Base-by-base conservation (phyloP, 2,888 invertebrate species). In the Caenorhabditis drosophilae region DNA sequence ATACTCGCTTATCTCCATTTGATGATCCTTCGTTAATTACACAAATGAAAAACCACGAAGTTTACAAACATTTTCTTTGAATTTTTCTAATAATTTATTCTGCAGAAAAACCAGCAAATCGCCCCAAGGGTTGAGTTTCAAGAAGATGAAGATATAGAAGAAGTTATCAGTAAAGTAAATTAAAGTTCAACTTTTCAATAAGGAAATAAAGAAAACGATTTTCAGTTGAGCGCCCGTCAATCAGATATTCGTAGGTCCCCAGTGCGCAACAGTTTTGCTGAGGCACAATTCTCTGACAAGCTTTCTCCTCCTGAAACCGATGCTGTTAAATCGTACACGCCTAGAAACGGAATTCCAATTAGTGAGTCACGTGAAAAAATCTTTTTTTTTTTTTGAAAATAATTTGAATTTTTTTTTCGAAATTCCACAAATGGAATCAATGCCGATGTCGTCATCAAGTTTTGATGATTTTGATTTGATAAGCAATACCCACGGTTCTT, bases 141-240 rank as follows among this genome's bases (percentile, higher is more conserved):
- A 38, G 60, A 70, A 35, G 73, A 64, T 49, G 69, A 67, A 46
- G 70, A 73, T n/a, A 48, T 73, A 16, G 73, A 73, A 54, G 73
- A 73, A 25, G 70, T 68, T 9, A 62, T 72, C 23, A 72, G 62
- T 52, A 64, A 68, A 38, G 64, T 59, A 4, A n/a, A 6, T 42
- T 7, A n/a, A 40, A 40, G 40, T 40, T 40, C 7, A 40, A 40
- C n/a, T 16, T 6, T 40, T 11, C n/a, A 15, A 11, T 12, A 31
- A 6, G 31, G 6, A 31, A 12, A 12, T 9, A 31, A 31, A 31
- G 31, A 12, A 31, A 31, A 31, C 6, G 6, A 9, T 42, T 54
- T 66, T 38, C 40, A 66, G 64, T 34, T 72, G 16, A 58, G 62
- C 18, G 56, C 56, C 16, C 58, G 68, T 20, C 48, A 56, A 15